Conservation (phyloP, 1,140 invertebrate genomes). For the Aphaenogaster ashmeadi region DNA sequence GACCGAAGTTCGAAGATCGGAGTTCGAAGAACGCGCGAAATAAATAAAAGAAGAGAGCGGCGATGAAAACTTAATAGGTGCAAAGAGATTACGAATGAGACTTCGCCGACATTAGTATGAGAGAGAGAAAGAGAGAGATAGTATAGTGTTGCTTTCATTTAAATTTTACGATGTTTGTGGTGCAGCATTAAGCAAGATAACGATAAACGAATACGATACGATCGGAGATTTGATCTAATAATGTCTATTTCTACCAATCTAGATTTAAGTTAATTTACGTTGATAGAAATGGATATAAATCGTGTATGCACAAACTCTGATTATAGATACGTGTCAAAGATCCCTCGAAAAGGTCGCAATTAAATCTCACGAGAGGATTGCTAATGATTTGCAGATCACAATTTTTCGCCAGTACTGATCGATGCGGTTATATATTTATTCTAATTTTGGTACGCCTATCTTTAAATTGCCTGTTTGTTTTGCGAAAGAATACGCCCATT, state of each 20-base stretch:
- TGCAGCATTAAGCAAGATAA: background rate
- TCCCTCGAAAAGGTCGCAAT: background rate
- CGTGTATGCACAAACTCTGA: no score
- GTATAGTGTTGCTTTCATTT: background rate
- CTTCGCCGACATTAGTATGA: background rate
- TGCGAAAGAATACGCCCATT: background rate
- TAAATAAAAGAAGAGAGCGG: background rate
- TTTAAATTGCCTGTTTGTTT: background rate
- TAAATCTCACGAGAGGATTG: background rate
- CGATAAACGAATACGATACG: background rate
- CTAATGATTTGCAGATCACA: background rate
- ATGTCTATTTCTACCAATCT: no score
- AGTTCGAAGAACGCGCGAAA: background rate
- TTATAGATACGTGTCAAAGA: background rate
- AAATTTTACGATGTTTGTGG: background rate
- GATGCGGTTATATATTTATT: no score
- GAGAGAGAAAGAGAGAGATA: background rate
- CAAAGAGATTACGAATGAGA: slow-evolving; percentile 1
- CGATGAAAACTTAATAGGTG: slow-evolving; percentile 29
- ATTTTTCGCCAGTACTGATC: background rate
- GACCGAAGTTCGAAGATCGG: background rate
- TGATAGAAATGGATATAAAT: no score
- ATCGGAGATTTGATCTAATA: background rate
- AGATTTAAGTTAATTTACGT: no score
- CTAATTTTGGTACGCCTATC: background rate